phyloP scores from a whole-genome alignment of 1,140 invertebrate genomes.

The Drosophila dunni region DNA sequence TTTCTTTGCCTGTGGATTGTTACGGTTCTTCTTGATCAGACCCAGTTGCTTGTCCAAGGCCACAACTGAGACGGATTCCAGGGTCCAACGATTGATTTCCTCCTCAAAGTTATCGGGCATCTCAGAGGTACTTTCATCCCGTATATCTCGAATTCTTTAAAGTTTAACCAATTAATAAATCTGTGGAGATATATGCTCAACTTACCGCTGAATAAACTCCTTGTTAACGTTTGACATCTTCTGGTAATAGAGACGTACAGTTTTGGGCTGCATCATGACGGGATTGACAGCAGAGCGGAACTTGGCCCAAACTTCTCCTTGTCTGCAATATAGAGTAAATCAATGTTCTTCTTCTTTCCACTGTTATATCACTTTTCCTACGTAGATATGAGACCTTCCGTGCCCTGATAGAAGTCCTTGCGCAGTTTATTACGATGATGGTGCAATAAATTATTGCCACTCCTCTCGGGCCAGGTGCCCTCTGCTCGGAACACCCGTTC shows the following conservation, averaged over 20 bases:
- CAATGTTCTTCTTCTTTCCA: background rate
- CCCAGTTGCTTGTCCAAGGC: conserved; percentile 86
- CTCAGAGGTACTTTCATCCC: conserved; percentile 85
- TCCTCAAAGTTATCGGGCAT: conserved; percentile 87
- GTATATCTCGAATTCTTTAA: conserved; percentile 66
- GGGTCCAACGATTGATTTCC: conserved; percentile 89
- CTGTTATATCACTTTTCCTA: conserved; percentile 4
- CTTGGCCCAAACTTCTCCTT: conserved; percentile 66
- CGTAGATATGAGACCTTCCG: conserved; percentile 52
- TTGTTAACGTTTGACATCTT: conserved; percentile 75
- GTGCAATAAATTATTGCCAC: conserved; percentile 31
- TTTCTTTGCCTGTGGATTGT: conserved; percentile 29
- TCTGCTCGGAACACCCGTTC: conserved; percentile 60
- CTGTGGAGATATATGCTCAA: background rate
- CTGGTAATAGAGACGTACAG: conserved; percentile 57
- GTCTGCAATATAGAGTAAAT: conserved; percentile 14
- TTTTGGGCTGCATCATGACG: conserved; percentile 76
- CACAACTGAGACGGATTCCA: conserved; percentile 89
- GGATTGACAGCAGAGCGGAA: conserved; percentile 72
- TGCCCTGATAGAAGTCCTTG: conserved; percentile 63
- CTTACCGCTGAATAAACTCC: conserved; percentile 73
- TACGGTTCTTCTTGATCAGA: conserved; percentile 64
- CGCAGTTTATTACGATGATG: conserved; percentile 49
- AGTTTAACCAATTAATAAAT: background rate
- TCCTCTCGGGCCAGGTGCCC: conserved; percentile 69